Percentiles rank a stretch among this genome's conserved stretches.
These are phyloP conservation scores for Limnephilus lunatus DNA, from an alignment of 2,888 invertebrate species.

Conservation along the genomic window DNA sequence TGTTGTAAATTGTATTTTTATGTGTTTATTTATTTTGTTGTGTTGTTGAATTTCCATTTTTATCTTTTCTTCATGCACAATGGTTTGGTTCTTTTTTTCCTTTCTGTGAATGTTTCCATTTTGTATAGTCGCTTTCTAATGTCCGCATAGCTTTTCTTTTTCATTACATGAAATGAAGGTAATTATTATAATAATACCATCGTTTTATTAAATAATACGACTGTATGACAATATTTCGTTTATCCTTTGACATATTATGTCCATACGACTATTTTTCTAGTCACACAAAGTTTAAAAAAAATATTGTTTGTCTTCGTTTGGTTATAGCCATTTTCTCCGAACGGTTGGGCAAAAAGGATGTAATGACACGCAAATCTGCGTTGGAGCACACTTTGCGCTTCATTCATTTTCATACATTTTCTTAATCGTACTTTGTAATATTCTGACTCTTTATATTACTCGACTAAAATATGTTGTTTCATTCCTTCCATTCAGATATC, in stretches of 20 bases:
- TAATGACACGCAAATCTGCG: neutral
- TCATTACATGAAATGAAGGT: neutral
- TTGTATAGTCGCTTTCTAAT: neutral
- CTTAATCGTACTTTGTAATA: neutral
- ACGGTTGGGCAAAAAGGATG: neutral
- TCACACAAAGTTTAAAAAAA: neutral
- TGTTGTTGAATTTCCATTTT: neutral
- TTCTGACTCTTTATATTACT: neutral
- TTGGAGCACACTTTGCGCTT: no score
- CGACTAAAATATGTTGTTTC: neutral
- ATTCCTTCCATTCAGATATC: neutral
- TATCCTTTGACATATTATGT: neutral
- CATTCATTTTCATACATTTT: no score
- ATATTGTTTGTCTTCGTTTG: neutral
- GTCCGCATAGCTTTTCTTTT: neutral
- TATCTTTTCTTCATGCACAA: constrained; percentile 2
- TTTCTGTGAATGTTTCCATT: neutral
- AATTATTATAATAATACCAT: neutral
- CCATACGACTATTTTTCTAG: neutral
- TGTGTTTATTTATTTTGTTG: neutral
- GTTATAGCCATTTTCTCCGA: no score
- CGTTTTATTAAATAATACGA: neutral
- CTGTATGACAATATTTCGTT: neutral
- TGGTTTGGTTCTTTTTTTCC: neutral
- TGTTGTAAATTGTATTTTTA: constrained; percentile 2